Base-by-base conservation (phyloP, 2,888 invertebrate species). In the Cryptus viduatorius region DNA sequence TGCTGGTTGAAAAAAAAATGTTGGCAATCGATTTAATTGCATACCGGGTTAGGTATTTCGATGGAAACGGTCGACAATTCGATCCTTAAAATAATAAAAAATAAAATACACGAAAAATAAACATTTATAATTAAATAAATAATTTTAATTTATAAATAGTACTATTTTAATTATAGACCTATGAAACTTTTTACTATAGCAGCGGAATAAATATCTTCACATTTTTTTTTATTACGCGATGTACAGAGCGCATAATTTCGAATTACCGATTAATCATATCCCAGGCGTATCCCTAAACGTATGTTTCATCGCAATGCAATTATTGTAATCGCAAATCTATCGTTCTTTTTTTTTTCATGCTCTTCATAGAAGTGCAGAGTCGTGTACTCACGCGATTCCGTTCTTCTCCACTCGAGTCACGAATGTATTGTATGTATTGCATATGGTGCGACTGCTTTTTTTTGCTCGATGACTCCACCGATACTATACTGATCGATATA, bases 401-500 rank as follows among this genome's bases (percentile, higher is more conserved):
- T 7, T 3, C n/a, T 53, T 19, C 19, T 48, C 64, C n/a, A 29
- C 31, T 31, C 12, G 53, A 37, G 14, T 1, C 16, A 10, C 53
- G 10, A 19, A 59, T 16, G 50, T 50, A 67, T 69, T 37, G 75
- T 75, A 59, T 16, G 50, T 50, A 67, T 69, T 37, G 75, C 75
- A 46, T 46, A 64, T 46, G 68, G 44, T 61, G 10, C 16, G 59
- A 46, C 29, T 10, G 3, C 16, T 3, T 50, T 16, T 19, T 83
- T 19, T 5, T 24, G 16, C 29, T 64, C 84, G 77, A 77, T 80
- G 16, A 80, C 72, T 50, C 72, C 31, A 77, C 67, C 65, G 80
- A 84, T 80, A 84, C n/a, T 12, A 10, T 12, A 16, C 19, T 53
- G 73, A 77, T 84, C 84, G 80, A 84, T 84, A 80, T 8, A 31